Conservation (phyloP, 1,140 invertebrate genomes). For the Galleria mellonella region DNA sequence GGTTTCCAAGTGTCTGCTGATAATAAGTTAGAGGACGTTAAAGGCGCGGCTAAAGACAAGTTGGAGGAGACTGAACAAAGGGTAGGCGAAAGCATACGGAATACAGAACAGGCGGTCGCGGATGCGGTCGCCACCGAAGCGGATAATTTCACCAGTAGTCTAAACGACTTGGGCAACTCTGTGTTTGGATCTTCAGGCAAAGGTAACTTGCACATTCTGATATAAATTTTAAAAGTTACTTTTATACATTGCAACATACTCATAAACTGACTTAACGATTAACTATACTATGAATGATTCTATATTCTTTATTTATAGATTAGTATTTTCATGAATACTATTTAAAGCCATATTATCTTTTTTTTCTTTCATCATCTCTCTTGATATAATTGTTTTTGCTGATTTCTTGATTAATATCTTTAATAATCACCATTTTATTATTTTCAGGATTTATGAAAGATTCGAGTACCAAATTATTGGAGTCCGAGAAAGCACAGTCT, state of each 20-base stretch:
- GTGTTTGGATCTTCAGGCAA: constrained; percentile 59
- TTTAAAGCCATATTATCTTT: too few species aligned
- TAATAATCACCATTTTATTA: neutral
- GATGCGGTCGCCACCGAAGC: constrained; percentile 37
- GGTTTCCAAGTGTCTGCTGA: constrained; percentile 61
- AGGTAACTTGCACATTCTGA: constrained; percentile 43
- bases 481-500: constrained; percentile 58
- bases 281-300: too few species aligned
- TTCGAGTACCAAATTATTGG: constrained; percentile 59
- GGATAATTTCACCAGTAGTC: constrained; percentile 52
- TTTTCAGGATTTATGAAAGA: constrained; percentile 63
- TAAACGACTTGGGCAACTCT: constrained; percentile 60
- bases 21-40: constrained; percentile 57
- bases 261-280: too few species aligned
- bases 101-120: constrained; percentile 25
- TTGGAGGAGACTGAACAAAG: constrained; percentile 36
- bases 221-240: too few species aligned
- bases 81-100: constrained; percentile 27
- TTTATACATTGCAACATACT: too few species aligned
- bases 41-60: constrained; percentile 31
- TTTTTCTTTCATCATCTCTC: too few species aligned
- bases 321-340: too few species aligned
- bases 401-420: too few species aligned
- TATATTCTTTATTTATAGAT: too few species aligned
- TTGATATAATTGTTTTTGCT: too few species aligned